Base-by-base conservation (phyloP, 2,797 vertebrate genomes). In the Jordanella pulchra region DNA sequence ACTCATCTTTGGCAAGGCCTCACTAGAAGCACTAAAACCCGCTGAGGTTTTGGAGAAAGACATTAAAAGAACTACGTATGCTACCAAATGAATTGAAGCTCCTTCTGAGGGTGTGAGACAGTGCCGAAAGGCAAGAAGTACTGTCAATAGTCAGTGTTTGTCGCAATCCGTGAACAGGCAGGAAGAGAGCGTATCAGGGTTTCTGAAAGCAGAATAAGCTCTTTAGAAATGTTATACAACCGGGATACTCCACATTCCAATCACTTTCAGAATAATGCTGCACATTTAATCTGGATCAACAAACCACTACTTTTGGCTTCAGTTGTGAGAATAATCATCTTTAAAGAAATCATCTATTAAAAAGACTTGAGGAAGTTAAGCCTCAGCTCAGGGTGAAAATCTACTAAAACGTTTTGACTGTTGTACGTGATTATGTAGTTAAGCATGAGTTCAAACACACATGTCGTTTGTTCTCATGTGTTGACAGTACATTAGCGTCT, bases 21-120 rank as follows among this genome's bases (percentile, higher is more conserved):
- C 23, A 28, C 75, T 61, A 56, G 27, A 66, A 86, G 80, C 75
- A 69, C 70, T 56, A 65, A 80, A 78, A 68, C 76, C 84, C 84
- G 79, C 84, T 68, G 81, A 78, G 83, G 77, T 67, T 75, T 69
- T 56, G 55, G 75, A 80, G 76, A 74, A 86, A 81, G 76, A 83
- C 73, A 75, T 84, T 69, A 74, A 87, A 83, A 75, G 70, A 76
- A 13, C 69, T 63, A 75, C 42, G 53, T 64, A 32, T 0, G 64
- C 58, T 83, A 71, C 78, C 75, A 51, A 77, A 73, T 73, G 81
- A 32, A 74, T 18, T 12, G 30, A 32, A 86, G 85, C 82, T 80
- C 58, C 71, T 84, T 72, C 63, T 83, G 77, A 81, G 56, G 71
- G 69, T 80, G 72, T 39, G 67, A 88, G 82, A 79, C 72, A 17